Base-by-base conservation (phyloP, 2,113 vertebrate species). In the Petrocephalus microphthalmus region DNA sequence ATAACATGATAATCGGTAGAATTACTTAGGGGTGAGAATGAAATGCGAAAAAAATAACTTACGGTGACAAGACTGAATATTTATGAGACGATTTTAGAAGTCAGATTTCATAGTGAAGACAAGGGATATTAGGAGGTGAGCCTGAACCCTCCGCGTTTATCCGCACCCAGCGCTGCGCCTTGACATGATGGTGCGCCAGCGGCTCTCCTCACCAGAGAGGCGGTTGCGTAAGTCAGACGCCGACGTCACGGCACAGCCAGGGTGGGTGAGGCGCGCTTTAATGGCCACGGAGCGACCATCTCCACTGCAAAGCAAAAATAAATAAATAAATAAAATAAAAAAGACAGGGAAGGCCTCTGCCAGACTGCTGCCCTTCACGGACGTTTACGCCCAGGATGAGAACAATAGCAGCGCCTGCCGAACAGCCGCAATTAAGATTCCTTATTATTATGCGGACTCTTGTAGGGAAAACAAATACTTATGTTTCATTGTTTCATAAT, bases 211-310 rank as follows among this genome's bases (percentile, higher is more conserved):
- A 54, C n/a, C 52, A 33, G 25, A 20, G 22, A 54, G 7, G 5
- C 22, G 7, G 84, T 85, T 85, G 84, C 52, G 84, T 85, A 85
- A 85, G 52, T 54, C 25, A 49, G 29, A 25, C 52, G 49, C 52
- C 52, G 84, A 85, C 84, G 84, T 85, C 84, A 85, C 84, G n/a
- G 52, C 53, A 49, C 19, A 83, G 81, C 45, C 45, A 53, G 51
- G 51, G 84, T 56, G 84, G 51, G 52, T 19, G 52, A 53, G 8
- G 20, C 84, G n/a, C 84, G 52, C 49, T 37, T 54, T 19, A 29
- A 33, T 33, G 22, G n/a, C 51, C 84, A 85, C 96, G 95, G 0
- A 33, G 51, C 15, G 29, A 29, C 29, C 5, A 49, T 33, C n/a
- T 19, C 47, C 25, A 54, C 83, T 85, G n/a, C 22, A 85, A 53